Evolutionary conservation across 2,888 invertebrate species (phyloP), one percentile per base, ranked within the genome.

Genomic region (Drosophila tanythrix): DNA sequence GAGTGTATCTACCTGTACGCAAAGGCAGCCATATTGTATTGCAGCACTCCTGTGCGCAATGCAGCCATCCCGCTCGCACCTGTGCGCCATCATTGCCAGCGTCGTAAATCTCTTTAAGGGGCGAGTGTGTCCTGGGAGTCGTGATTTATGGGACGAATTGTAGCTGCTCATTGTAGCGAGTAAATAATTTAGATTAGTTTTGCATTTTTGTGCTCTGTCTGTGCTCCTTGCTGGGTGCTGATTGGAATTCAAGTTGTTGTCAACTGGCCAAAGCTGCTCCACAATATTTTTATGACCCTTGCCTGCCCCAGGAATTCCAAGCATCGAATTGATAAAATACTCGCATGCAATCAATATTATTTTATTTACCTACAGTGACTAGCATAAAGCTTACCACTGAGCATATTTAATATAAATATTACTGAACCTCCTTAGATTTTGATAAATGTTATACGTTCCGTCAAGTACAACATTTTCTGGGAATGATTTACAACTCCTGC

Each of bases 1-100:
- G 76, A 69, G 82, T 61, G 74, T 74, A 78, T 76, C 85, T 91
- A 91, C 90, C 90, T 91, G 90, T 73, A 75, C 78, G 58, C 68
- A 61, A 76, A 75, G 85, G 85, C 91, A 87, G 91, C 91, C 91
- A 91, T 91, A 81, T 92, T 91, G 91, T 92, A 91, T 91, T 91
- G 91, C 91, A 91, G 91, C 84, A 87, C 85, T 90, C 77, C 79
- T 78, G 76, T 76, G 76, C 72, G 61, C 67, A 80, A 25, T 71
- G 75, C 64, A 71, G 78, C 81, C 61, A 73, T 90, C 88, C 78
- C 83, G 53, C 79, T 83, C 82, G 40, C 83, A 64, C 82, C 63
- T 56, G 70, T 46, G 52, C 67, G 53, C 63, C 52, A 73, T 71
- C 74, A 76, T 74, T 76, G 79, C 74, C 48, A 67, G 70, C 53